Conservation (phyloP, 2,797 vertebrate species). For the Leucoraja ocellata region DNA sequence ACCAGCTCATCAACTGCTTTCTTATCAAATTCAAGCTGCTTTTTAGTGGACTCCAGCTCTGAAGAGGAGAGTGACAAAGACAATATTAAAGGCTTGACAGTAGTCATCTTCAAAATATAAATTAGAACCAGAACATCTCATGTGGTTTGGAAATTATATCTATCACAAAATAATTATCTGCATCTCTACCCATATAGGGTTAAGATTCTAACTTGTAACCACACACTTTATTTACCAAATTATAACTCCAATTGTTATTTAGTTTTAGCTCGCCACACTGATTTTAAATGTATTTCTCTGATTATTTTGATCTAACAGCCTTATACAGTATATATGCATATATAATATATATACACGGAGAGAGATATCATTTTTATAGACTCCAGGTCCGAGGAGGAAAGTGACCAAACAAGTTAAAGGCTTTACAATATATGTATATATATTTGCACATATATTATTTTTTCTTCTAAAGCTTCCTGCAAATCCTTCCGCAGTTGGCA, state of each 20-base stretch:
- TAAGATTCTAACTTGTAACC: background rate
- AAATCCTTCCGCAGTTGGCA: too few relatives aligned
- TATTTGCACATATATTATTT: too few relatives aligned
- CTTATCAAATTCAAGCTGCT: conserved; percentile 74
- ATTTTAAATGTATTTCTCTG: background rate
- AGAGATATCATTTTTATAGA: too few relatives aligned
- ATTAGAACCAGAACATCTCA: background rate
- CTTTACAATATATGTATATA: too few relatives aligned
- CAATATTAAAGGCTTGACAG: conserved; percentile 43
- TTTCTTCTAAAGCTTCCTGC: too few relatives aligned
- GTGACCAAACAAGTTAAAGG: too few relatives aligned
- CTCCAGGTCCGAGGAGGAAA: too few relatives aligned
- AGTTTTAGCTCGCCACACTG: background rate
- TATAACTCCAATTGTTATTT: background rate
- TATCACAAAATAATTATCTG: background rate
- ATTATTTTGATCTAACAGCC: background rate
- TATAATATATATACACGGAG: too few relatives aligned
- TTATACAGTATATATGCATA: too few relatives aligned
- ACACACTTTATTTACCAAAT: background rate
- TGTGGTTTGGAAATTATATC: background rate
- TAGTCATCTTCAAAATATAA: conserved; percentile 33
- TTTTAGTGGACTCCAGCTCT: conserved; percentile 78
- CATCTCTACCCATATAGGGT: background rate
- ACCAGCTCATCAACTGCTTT: conserved; percentile 77
- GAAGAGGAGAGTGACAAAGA: conserved; percentile 40